phyloP scores from a whole-genome alignment of 2,888 invertebrate species.

The Formica aserva region DNA sequence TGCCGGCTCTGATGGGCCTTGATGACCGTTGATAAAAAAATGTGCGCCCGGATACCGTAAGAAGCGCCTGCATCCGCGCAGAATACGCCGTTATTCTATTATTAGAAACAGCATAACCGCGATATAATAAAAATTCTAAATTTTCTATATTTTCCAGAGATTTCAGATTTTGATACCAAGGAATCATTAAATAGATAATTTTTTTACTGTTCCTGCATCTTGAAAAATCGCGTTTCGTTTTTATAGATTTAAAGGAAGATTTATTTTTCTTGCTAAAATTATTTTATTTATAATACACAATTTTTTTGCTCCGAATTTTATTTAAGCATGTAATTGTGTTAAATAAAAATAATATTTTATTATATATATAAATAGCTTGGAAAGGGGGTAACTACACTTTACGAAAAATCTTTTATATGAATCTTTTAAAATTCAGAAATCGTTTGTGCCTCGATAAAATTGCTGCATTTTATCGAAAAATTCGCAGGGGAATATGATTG shows the following conservation, averaged over 20 bases:
- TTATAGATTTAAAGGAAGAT: background rate
- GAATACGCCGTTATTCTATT: constrained; percentile 40
- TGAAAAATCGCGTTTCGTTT: background rate
- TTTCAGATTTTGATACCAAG: background rate
- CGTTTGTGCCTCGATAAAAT: background rate
- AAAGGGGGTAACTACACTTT: background rate
- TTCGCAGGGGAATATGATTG: background rate
- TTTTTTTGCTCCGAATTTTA: too few species aligned
- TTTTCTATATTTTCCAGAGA: background rate
- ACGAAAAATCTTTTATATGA: background rate
- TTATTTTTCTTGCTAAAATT: background rate
- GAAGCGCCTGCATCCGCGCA: constrained; percentile 34
- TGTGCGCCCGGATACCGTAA: constrained; percentile 47
- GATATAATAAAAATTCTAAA: background rate
- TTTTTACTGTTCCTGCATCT: background rate
- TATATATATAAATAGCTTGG: background rate
- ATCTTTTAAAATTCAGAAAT: background rate
- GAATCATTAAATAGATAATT: background rate
- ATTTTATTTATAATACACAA: background rate
- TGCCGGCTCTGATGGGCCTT: constrained; percentile 1
- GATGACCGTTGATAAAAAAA: constrained; percentile 36
- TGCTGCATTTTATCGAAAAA: background rate
- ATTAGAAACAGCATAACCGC: constrained; percentile 18
- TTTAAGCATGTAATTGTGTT: too few species aligned
- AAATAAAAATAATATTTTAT: too few species aligned